Conservation (phyloP, 2,113 vertebrate species). For the Scartelaos histophorus region DNA sequence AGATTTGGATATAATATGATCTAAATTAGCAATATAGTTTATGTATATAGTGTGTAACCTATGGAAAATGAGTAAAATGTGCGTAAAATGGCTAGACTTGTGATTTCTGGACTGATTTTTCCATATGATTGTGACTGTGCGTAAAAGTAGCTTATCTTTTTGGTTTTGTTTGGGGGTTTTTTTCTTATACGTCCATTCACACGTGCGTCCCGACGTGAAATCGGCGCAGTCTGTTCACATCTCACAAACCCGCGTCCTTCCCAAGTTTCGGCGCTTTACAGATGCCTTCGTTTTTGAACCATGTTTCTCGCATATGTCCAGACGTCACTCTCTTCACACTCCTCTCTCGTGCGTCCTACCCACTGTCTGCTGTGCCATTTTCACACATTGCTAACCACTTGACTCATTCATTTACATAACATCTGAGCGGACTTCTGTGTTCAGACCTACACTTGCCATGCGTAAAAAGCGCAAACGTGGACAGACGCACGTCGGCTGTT, state of each 20-base stretch:
- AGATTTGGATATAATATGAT: too few species aligned
- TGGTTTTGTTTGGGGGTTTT: too few species aligned
- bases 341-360: neutral
- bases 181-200: too few species aligned
- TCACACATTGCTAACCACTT: conserved; percentile 2
- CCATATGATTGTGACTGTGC: neutral
- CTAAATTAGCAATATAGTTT: too few species aligned
- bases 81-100: neutral
- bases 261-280: neutral
- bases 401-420: conserved; percentile 7
- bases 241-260: neutral
- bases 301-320: conserved; percentile 1
- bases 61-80: neutral
- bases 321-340: conserved; percentile 5
- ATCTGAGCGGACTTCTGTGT: conserved; percentile 2
- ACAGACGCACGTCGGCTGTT: neutral
- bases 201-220: too few species aligned
- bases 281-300: neutral
- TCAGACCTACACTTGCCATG: neutral
- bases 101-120: too few species aligned
- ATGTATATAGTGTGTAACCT: neutral
- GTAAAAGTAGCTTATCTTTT: neutral
- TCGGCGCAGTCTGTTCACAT: too few species aligned
- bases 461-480: neutral
- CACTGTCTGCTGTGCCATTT: neutral